Percentiles rank a stretch among this genome's conserved stretches.
These are phyloP conservation scores for Nannoperca australis DNA, from an alignment of 2,797 vertebrate genomes.

Conservation along the genomic window DNA sequence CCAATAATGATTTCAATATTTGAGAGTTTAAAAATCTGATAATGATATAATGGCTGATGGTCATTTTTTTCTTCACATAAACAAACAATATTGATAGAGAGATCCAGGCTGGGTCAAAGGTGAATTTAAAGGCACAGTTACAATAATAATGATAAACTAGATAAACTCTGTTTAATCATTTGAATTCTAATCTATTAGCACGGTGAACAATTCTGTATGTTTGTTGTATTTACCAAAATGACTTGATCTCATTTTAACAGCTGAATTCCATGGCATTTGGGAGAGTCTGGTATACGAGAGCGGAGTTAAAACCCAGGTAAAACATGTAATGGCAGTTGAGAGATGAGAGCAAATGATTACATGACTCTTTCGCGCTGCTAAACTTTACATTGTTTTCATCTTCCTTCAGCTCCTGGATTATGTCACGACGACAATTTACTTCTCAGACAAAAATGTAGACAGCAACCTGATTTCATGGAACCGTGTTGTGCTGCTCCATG, in stretches of 20 bases:
- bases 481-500: conserved; percentile 95
- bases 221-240: neutral
- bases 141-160: neutral
- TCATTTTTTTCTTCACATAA: too few species aligned
- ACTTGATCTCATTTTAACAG: conserved; percentile 76
- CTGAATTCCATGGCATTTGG: conserved; percentile 97
- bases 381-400: conserved; percentile 12
- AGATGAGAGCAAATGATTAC: neutral
- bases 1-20: too few species aligned
- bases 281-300: conserved; percentile 95
- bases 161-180: too few species aligned
- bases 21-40: too few species aligned
- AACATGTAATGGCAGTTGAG: conserved; percentile 30
- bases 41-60: too few species aligned
- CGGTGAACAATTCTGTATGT: neutral
- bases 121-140: neutral
- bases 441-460: conserved; percentile 96
- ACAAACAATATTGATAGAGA: too few species aligned
- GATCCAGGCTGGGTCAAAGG: neutral
- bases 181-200: neutral
- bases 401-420: conserved; percentile 93
- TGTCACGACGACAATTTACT: conserved; percentile 93
- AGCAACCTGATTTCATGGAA: conserved; percentile 97
- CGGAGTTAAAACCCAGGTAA: conserved; percentile 94
- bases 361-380: neutral